phyloP scores from a whole-genome alignment of 2,888 invertebrate genomes.

The Tetramorium bicarinatum region DNA sequence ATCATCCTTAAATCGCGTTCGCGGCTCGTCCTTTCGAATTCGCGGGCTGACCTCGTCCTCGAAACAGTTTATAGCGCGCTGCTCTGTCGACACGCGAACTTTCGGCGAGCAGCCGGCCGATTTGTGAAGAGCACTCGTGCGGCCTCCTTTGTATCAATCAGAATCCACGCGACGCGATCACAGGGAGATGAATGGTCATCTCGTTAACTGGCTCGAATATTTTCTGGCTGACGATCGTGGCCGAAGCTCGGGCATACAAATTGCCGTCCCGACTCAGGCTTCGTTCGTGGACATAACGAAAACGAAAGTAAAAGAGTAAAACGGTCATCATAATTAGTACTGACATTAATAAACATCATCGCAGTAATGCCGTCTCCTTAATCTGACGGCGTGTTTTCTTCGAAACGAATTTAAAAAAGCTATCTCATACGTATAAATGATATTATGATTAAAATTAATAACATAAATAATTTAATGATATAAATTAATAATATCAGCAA shows the following conservation, averaged over 20 bases:
- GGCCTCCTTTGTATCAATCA: constrained; percentile 61
- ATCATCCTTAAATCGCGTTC: constrained; percentile 61
- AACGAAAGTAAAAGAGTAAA: constrained; percentile 12
- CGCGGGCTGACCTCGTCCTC: constrained; percentile 78
- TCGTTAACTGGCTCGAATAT: constrained; percentile 25
- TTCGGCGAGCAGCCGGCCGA: constrained; percentile 51
- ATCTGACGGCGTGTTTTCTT: neutral
- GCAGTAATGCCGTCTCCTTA: neutral
- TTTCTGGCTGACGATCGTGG: neutral
- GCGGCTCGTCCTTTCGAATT: constrained; percentile 77
- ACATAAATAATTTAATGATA: neutral
- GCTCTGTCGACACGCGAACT: constrained; percentile 55
- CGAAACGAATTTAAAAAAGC: neutral
- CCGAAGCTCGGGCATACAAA: neutral
- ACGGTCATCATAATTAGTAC: neutral
- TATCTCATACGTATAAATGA: neutral
- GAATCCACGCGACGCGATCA: constrained; percentile 50
- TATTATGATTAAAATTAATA: neutral
- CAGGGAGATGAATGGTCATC: constrained; percentile 32
- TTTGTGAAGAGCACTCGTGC: constrained; percentile 47
- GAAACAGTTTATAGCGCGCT: constrained; percentile 78
- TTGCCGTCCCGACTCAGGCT: neutral
- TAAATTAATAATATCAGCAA: neutral
- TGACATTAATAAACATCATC: neutral
- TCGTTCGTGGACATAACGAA: neutral